phyloP scores from a whole-genome alignment of 2,888 invertebrate genomes.

The Melieria crassipennis region DNA sequence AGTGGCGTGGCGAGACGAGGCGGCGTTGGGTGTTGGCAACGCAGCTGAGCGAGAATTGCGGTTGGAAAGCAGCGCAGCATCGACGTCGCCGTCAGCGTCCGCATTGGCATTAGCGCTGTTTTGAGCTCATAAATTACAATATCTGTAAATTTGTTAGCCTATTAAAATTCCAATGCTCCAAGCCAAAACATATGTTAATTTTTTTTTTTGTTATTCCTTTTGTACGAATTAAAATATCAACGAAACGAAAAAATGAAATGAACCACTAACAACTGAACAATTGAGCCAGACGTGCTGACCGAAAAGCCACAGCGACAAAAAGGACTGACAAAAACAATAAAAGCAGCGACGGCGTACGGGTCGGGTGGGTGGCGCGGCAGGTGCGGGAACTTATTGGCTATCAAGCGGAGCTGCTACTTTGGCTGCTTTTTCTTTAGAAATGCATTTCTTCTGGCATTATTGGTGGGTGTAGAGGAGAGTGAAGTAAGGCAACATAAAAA shows the following conservation, averaged over 20 bases:
- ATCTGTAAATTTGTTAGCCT: constrained; percentile 44
- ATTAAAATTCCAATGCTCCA: constrained; percentile 29
- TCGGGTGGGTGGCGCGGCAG: neutral
- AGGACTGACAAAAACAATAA: neutral
- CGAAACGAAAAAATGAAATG: neutral
- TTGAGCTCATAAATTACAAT: constrained; percentile 44
- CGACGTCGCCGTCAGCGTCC: neutral
- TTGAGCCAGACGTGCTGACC: neutral
- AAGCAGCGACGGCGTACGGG: neutral
- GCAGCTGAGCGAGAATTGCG: too few species aligned
- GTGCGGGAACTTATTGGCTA: neutral
- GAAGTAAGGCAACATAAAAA: neutral
- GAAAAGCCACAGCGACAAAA: neutral
- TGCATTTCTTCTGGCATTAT: too few species aligned
- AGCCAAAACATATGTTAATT: constrained; percentile 17
- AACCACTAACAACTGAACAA: too few species aligned
- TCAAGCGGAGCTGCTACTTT: neutral
- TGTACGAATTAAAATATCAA: constrained; percentile 29
- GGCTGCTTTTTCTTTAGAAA: too few species aligned
- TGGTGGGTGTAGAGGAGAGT: too few species aligned
- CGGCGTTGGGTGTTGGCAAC: too few species aligned
- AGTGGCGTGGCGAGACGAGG: neutral
- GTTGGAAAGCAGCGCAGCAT: neutral
- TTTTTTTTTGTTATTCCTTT: neutral
- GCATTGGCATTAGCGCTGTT: neutral